Evolutionary conservation across 2,888 invertebrate species (phyloP).

Genomic region (Andrena bucephala): DNA sequence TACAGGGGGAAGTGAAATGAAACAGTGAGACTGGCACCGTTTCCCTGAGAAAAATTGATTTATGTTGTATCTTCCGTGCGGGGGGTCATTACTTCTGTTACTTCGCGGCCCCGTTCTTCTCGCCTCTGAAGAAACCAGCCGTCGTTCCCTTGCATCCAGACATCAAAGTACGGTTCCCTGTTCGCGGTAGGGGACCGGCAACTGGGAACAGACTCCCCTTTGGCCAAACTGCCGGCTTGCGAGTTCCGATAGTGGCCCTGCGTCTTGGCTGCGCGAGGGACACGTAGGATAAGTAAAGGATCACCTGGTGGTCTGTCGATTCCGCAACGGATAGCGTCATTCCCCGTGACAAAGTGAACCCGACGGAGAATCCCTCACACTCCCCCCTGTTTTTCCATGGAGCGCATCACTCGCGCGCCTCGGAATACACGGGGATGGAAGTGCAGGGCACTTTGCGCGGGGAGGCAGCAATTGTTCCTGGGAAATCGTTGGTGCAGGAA

Average conservation of each 20-base stretch:
- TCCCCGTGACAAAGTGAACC: conserved; percentile 9
- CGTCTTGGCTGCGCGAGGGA: not conserved
- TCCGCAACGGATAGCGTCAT: not conserved
- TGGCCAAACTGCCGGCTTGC: not conserved
- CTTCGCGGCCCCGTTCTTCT: not conserved
- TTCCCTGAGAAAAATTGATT: conserved; percentile 31
- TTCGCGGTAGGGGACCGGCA: not conserved
- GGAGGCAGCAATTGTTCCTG: conserved; percentile 58
- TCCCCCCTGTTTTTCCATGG: not conserved
- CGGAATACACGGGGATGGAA: not conserved
- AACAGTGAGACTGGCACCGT: conserved; percentile 31
- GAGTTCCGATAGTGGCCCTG: not conserved
- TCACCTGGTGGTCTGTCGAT: not conserved
- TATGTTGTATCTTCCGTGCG: conserved; percentile 1
- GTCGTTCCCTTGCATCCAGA: not conserved
- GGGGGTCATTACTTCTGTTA: not conserved
- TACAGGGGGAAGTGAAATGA: conserved; percentile 31
- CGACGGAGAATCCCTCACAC: not conserved
- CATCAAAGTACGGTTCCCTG: too few relatives aligned
- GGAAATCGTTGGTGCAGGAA: conserved; percentile 66
- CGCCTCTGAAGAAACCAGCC: not conserved
- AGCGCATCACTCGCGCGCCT: not conserved
- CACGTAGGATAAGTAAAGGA: not conserved
- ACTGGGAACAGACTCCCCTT: not conserved
- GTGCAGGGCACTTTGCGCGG: not conserved